Percentiles rank a stretch among this genome's conserved stretches.
Conservation (phyloP, 1,140 invertebrate species). For the Halotydeus destructor region DNA sequence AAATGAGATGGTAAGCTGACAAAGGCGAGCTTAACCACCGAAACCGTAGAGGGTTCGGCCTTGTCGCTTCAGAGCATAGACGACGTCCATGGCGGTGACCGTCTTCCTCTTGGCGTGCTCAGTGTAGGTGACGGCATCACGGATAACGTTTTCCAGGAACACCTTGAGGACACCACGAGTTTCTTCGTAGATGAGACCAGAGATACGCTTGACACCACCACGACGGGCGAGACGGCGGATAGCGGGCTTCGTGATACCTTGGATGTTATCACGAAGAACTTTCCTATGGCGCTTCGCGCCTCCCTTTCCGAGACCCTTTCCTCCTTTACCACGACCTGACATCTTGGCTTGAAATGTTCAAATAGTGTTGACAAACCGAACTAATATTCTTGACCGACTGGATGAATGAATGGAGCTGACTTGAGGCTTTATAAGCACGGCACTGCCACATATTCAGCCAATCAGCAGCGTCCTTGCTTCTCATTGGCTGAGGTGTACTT, state of each 20-base stretch:
- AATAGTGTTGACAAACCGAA: too few species aligned
- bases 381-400: too few species aligned
- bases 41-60: slow-evolving; percentile 43
- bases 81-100: slow-evolving; percentile 63
- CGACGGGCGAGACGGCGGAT: slow-evolving; percentile 42
- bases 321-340: slow-evolving; percentile 26
- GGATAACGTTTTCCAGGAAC: slow-evolving; percentile 58
- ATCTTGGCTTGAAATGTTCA: slow-evolving; percentile 15
- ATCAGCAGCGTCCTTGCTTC: too few species aligned
- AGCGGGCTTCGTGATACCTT: slow-evolving; percentile 45
- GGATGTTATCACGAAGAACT: slow-evolving; percentile 44
- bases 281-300: slow-evolving; percentile 26
- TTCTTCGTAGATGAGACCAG: slow-evolving; percentile 47
- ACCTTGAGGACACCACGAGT: slow-evolving; percentile 46
- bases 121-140: slow-evolving; percentile 60
- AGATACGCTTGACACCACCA: slow-evolving; percentile 52
- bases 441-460: too few species aligned
- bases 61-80: slow-evolving; percentile 61
- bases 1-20: background rate
- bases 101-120: slow-evolving; percentile 63
- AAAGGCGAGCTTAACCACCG: slow-evolving; percentile 28
- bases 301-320: slow-evolving; percentile 26
- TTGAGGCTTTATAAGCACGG: too few species aligned
- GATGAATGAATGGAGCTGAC: too few species aligned
- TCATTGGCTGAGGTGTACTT: too few species aligned